These are phyloP conservation scores for Tubulanus polymorphus DNA, from an alignment of 2,888 invertebrate species.

Conservation along the genomic window DNA sequence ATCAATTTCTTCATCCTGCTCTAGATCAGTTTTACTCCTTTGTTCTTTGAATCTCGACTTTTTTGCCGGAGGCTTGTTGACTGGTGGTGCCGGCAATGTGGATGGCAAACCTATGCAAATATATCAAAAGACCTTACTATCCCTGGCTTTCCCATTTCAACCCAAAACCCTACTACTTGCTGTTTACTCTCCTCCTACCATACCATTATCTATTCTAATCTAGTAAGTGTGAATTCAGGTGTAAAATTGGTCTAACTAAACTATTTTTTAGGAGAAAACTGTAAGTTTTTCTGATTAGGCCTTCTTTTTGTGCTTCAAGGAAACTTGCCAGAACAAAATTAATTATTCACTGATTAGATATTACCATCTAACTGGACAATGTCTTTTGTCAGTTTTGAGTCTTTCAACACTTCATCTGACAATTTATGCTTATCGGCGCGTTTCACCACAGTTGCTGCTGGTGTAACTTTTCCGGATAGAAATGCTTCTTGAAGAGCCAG, in stretches of 20 bases:
- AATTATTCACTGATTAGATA: background rate
- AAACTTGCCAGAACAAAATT: too few relatives aligned
- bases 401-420: too few relatives aligned
- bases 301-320: too few relatives aligned
- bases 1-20: constrained; percentile 3
- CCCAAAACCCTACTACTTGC: too few relatives aligned
- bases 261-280: too few relatives aligned
- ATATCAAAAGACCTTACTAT: background rate
- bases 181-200: too few relatives aligned
- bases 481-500: constrained; percentile 43
- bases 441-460: constrained; percentile 28
- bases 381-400: too few relatives aligned
- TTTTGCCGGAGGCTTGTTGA: constrained; percentile 22
- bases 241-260: too few relatives aligned
- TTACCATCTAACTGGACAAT: background rate
- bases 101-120: constrained; percentile 16
- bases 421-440: constrained; percentile 28
- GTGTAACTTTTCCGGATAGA: constrained; percentile 23
- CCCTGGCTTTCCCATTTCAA: too few relatives aligned
- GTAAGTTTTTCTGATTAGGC: too few relatives aligned
- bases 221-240: too few relatives aligned
- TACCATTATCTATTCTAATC: too few relatives aligned
- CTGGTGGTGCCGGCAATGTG: constrained; percentile 9
- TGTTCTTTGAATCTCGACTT: constrained; percentile 28
- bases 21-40: constrained; percentile 16